Percentiles rank a stretch among this genome's conserved stretches.
Conservation (phyloP, 2,113 vertebrate genomes). For the Miniopterus natalensis region DNA sequence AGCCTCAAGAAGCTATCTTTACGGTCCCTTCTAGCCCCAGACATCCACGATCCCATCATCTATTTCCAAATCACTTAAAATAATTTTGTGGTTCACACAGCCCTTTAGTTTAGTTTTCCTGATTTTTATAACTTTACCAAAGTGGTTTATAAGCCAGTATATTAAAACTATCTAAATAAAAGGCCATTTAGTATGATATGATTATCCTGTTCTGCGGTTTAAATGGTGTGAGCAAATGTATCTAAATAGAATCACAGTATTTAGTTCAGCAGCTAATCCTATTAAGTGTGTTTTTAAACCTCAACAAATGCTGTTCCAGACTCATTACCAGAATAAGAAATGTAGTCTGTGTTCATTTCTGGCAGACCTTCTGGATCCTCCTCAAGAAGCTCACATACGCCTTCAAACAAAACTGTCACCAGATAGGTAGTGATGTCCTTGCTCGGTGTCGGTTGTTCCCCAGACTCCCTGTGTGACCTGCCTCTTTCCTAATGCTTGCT, state of each 20-base stretch:
- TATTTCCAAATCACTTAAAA: neutral
- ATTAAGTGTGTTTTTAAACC: slow-evolving; percentile 67
- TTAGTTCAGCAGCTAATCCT: slow-evolving; percentile 58
- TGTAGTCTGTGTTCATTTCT: slow-evolving; percentile 55
- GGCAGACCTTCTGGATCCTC: slow-evolving; percentile 71
- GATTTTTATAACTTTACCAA: slow-evolving; percentile 44
- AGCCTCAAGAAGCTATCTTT: neutral
- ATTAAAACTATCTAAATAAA: slow-evolving; percentile 48
- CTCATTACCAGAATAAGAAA: slow-evolving; percentile 69
- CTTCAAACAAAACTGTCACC: slow-evolving; percentile 77
- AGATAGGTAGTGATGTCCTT: slow-evolving; percentile 24
- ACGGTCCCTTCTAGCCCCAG: neutral
- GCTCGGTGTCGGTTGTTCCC: slow-evolving; percentile 73
- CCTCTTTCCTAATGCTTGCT: slow-evolving; percentile 91
- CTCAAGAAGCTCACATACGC: slow-evolving; percentile 71
- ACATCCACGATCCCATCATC: neutral
- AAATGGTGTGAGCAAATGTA: slow-evolving; percentile 55
- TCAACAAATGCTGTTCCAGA: slow-evolving; percentile 63
- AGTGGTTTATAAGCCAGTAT: slow-evolving; percentile 46
- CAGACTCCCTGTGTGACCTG: slow-evolving; percentile 85
- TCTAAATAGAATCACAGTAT: slow-evolving; percentile 67
- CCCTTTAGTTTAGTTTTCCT: neutral
- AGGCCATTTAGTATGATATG: slow-evolving; percentile 50
- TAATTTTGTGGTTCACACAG: neutral
- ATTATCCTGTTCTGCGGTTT: slow-evolving; percentile 68